Conservation (phyloP, 2,888 invertebrate species). For the Rhagophthalmus giganteus region DNA sequence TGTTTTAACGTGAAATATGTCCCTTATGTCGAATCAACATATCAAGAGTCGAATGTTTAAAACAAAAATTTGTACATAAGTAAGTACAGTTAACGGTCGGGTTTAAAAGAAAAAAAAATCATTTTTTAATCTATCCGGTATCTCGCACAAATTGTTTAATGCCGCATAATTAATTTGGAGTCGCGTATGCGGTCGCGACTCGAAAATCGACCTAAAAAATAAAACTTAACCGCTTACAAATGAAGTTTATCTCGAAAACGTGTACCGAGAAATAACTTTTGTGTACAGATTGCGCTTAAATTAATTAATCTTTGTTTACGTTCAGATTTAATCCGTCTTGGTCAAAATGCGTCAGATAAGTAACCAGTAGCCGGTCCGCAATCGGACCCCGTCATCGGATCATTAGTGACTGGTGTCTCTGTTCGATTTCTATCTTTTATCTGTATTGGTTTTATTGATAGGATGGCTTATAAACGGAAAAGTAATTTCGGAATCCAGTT, state of each 20-base stretch:
- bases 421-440: constrained; percentile 15
- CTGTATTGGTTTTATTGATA: constrained; percentile 16
- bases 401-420: constrained; percentile 43
- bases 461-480: constrained; percentile 6
- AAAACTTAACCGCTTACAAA: too few relatives aligned
- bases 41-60: too few relatives aligned
- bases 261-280: too few relatives aligned
- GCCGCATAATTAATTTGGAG: too few relatives aligned
- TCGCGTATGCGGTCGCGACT: too few relatives aligned
- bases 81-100: too few relatives aligned
- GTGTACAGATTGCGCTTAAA: constrained; percentile 23
- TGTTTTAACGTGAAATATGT: constrained; percentile 7
- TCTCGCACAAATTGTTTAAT: constrained; percentile 2
- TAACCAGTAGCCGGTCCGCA: constrained; percentile 40
- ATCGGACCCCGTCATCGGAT: constrained; percentile 41
- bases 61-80: too few relatives aligned
- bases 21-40: too few relatives aligned
- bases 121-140: not conserved
- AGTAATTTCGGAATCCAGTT: not conserved
- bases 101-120: too few relatives aligned
- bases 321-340: constrained; percentile 36
- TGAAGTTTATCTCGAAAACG: too few relatives aligned
- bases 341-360: constrained; percentile 37
- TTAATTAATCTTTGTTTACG: constrained; percentile 38
- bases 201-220: too few relatives aligned